Percentiles rank a stretch among this genome's conserved stretches.
Conservation (phyloP, 2,113 vertebrate genomes). For the Myrmecophaga tridactyla region DNA sequence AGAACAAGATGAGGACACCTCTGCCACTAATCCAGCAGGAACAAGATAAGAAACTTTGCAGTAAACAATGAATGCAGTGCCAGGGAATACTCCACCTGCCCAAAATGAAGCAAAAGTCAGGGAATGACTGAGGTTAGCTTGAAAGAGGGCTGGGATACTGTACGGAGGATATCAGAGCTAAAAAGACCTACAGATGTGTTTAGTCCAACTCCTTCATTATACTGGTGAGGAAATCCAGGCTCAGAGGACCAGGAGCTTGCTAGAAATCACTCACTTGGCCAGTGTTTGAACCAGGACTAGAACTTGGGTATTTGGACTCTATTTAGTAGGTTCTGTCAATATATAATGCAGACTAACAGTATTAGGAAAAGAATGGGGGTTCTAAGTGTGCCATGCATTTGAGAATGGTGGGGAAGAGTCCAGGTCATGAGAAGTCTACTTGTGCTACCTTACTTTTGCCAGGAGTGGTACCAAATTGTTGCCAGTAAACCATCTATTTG, state of each 20-base stretch:
- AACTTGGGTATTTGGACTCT: not conserved
- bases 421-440: not conserved
- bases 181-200: not conserved
- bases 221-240: not conserved
- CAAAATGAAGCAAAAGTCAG: not conserved
- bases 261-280: not conserved
- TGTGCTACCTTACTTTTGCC: not conserved
- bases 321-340: not conserved
- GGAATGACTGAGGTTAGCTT: not conserved
- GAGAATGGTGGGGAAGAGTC: not conserved
- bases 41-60: not conserved
- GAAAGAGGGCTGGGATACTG: not conserved
- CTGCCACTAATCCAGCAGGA: not conserved
- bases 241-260: not conserved
- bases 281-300: not conserved
- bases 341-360: not conserved
- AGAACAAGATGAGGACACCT: not conserved
- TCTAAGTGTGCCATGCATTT: not conserved
- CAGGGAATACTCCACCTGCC: not conserved
- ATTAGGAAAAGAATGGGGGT: not conserved
- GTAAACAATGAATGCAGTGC: not conserved
- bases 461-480: not conserved
- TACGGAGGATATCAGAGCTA: not conserved
- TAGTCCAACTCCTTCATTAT: not conserved
- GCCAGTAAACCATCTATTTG: not conserved